Evolutionary conservation across 2,797 vertebrate species (phyloP).

Genomic region (Rousettus madagascariensis): DNA sequence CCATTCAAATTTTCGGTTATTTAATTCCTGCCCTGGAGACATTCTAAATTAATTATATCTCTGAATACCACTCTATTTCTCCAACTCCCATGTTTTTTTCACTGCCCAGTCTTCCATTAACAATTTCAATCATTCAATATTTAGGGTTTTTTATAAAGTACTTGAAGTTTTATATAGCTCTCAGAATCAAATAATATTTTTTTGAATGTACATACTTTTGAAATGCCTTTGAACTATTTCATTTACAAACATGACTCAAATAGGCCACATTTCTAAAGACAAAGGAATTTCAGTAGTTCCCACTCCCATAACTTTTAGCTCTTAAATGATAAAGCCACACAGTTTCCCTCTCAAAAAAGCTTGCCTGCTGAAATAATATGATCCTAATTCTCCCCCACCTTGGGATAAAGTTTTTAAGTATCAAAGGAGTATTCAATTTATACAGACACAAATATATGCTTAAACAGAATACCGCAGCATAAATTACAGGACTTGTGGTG

Average conservation of each 20-base stretch:
- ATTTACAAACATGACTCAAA: constrained; percentile 4
- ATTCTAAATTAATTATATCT: background rate
- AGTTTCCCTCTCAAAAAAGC: background rate
- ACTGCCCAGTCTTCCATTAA: background rate
- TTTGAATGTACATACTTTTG: background rate
- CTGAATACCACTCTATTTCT: background rate
- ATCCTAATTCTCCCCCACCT: background rate
- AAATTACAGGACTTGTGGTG: background rate
- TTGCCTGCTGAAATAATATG: background rate
- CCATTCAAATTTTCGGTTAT: background rate
- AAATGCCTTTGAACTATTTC: background rate
- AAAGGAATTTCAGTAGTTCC: background rate
- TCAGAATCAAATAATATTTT: background rate
- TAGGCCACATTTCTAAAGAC: background rate
- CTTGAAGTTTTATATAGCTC: background rate
- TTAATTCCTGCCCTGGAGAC: background rate
- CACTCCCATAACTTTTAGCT: background rate
- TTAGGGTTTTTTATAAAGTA: background rate
- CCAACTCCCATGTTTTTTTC: background rate
- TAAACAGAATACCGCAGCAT: background rate
- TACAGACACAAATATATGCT: background rate
- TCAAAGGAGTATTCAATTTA: background rate
- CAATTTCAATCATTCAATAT: background rate
- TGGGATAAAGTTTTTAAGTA: background rate
- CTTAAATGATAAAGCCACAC: background rate